Base-by-base conservation (phyloP, 1,140 invertebrate species). In the Melitaea cinxia region DNA sequence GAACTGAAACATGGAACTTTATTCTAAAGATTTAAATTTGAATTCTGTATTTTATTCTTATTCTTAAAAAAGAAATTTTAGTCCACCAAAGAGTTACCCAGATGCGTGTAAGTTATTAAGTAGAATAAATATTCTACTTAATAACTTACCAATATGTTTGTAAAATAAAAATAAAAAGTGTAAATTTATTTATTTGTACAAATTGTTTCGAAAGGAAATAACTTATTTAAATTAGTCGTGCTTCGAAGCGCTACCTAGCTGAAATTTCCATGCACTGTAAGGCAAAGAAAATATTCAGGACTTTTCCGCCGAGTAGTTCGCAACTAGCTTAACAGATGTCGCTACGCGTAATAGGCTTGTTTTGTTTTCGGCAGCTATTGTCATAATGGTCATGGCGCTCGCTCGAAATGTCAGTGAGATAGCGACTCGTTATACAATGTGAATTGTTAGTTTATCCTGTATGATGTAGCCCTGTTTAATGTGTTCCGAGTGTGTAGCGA, bases 401-500 rank as follows among this genome's bases (percentile, higher is more conserved):
- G 79, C 71, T 76, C 68, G 85, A 81, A 82, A 87, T 90, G 85
- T 88, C 81, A 84, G 75, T 67, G 70, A 83, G 83, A 62, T 85
- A 89, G 85, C 82, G 76, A 75, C 47, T 55, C 65, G 60, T 75
- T 76, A 75, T 74, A 80, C 65, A 78, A 83, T 83, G 79, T 81
- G 79, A 82, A 83, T 75, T 85, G 76, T 77, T 73, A 73, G 72
- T 64, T 67, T 68, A 80, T 83, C 62, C 80, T 90, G 83, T 85
- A 90, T 89, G 85, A 90, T 90, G 88, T 90, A 90, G 88, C 66
- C 72, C 63, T 74, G 66, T 82, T 84, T 85, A 54, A 77, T 79
- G 78, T 69, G 75, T 77, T 78, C 70, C 47, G 76, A 62, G 80
- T 73, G 81, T 75, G 70, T 58, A 68, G 72, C 69, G 74, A 68